Base-by-base conservation (phyloP, 2,888 invertebrate genomes). In the Spisula solida region DNA sequence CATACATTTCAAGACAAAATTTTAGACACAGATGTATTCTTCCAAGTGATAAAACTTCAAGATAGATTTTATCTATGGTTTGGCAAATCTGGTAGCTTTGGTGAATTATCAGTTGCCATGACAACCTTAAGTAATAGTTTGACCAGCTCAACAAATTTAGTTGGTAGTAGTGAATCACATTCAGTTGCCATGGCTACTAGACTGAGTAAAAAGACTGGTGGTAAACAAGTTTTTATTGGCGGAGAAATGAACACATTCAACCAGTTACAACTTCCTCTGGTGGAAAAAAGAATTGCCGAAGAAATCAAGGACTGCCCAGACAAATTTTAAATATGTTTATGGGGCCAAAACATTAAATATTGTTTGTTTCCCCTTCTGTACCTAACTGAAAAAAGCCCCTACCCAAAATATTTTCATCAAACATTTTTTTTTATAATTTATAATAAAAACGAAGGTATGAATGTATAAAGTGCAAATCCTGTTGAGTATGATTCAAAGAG, bases 221-320 rank as follows among this genome's bases (percentile, higher is more conserved):
- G 94, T 18, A 95, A 95, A 82, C 95, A 95, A 92, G 95, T 95
- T 48, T 95, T 95, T 90, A 93, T 95, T 56, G 94, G 95, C 81
- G 94, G 95, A 60, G 93, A 93, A 47, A 55, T 95, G 56, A 86
- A 82, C n/a, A 82, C 89, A 1, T 94, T 93, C 79, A 93, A 95
- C 85, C 94, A 93, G 25, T 86, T 93, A 51, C 85, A 94, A 80
- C 81, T 94, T 25, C 94, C 95, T 0, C 90, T 95, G n/a, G 84
- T 95, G 14, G 95, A 95, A 85, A 93, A 94, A 86, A 88, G 94
- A 78, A 93, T 95, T 41, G 88, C 91, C 14, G 92, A 95, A 85
- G 95, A 95, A 91, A 91, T 95, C 81, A 93, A 91, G 60, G 60
- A 86, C 14, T 84, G 92, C 81, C 94, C 94, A n/a, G 94, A 94